Percentiles rank a stretch among this genome's conserved stretches.
These are phyloP conservation scores for Sinocyclocheilus maitianheensis DNA, from an alignment of 2,113 vertebrate species.

Conservation along the genomic window DNA sequence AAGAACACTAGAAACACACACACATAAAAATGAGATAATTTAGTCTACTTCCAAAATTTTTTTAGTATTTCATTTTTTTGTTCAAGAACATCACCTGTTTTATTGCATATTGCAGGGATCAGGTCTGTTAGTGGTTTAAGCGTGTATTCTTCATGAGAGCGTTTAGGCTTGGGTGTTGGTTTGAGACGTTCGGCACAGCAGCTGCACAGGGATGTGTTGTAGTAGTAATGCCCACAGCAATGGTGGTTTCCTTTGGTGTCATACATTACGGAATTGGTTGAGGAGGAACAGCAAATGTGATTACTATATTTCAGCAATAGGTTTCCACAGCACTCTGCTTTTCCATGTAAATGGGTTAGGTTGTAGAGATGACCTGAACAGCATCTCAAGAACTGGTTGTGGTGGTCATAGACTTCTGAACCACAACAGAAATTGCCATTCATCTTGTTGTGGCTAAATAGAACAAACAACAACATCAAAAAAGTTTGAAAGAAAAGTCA, in stretches of 20 bases:
- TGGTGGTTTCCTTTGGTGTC: not conserved
- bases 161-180: not conserved
- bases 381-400: not conserved
- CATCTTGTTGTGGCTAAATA: not conserved
- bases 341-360: rapidly evolving
- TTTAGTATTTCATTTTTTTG: not conserved
- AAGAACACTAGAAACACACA: conserved; percentile 41
- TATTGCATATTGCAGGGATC: conserved; percentile 23
- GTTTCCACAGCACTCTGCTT: conserved; percentile 42
- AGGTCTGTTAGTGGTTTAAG: not conserved
- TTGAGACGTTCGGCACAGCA: conserved; percentile 43
- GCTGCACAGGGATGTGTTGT: conserved; percentile 32
- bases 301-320: not conserved
- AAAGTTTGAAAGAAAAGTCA: not conserved
- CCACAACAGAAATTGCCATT: conserved; percentile 28
- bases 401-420: not conserved
- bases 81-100: conserved; percentile 6
- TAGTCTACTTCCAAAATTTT: not conserved
- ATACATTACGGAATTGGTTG: not conserved
- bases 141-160: not conserved
- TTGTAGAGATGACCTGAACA: conserved; percentile 36
- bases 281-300: conserved; percentile 41
- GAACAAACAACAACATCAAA: not conserved
- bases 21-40: not conserved
- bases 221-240: conserved; percentile 48